A percentile compares a stretch with the other conserved stretches of the same genome.
Conservation (phyloP, 2,797 vertebrate species). For the Nannoperca australis region DNA sequence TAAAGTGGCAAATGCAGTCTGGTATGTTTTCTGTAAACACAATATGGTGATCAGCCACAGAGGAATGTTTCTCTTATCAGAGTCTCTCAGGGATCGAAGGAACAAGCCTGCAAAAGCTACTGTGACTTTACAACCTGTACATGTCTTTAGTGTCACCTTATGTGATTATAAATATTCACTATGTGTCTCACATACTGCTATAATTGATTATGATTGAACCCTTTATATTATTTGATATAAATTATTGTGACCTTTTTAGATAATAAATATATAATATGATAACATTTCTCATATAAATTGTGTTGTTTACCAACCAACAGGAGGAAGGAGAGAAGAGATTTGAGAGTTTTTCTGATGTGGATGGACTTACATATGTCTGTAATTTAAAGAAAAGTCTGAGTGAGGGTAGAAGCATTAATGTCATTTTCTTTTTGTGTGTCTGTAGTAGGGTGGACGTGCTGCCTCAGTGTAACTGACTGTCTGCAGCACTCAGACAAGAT, state of each 20-base stretch:
- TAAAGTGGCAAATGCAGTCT: constrained; percentile 29
- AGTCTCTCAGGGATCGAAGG: background rate
- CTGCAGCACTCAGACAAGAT: background rate
- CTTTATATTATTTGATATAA: background rate
- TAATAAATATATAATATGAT: background rate
- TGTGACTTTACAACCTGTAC: background rate
- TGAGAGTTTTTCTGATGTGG: background rate
- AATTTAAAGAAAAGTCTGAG: too few species aligned
- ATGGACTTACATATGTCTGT: background rate
- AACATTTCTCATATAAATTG: background rate
- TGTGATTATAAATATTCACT: background rate
- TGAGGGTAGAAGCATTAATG: background rate
- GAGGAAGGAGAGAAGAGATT: too few species aligned
- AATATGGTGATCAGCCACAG: constrained; percentile 1
- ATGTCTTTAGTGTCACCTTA: background rate
- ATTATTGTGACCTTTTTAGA: constrained; percentile 19
- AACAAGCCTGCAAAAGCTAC: background rate
- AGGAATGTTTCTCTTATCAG: background rate
- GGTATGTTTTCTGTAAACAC: constrained; percentile 27
- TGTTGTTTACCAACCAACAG: background rate
- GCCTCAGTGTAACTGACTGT: background rate
- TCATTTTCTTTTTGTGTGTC: background rate
- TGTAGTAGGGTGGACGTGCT: background rate
- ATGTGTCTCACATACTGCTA: background rate
- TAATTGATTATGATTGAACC: constrained; percentile 1